A percentile compares a stretch with the other conserved stretches of the same genome.
These are phyloP conservation scores for Rhyzopertha dominica DNA, from an alignment of 1,140 invertebrate species.

Conservation along the genomic window DNA sequence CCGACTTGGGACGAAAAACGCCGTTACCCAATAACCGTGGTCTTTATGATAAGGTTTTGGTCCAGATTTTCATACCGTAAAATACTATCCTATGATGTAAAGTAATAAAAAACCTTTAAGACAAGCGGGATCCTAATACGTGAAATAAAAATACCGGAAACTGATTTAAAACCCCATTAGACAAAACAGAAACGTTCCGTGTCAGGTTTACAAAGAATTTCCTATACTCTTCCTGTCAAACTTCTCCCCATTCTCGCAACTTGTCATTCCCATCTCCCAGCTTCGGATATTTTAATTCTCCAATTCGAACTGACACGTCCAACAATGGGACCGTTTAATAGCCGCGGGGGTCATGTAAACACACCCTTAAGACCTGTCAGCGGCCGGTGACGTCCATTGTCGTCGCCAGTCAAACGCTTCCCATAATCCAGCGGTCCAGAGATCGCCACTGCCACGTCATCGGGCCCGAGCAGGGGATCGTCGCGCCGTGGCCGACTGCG, in stretches of 20 bases:
- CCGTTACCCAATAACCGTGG: too few species aligned
- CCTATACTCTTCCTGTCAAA: too few species aligned
- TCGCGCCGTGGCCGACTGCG: conserved; percentile 11
- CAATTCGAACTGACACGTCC: conserved; percentile 24
- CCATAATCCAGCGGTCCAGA: conserved; percentile 13
- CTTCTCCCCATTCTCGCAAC: conserved; percentile 3
- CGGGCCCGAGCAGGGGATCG: neutral
- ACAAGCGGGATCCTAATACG: too few species aligned
- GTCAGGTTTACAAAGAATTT: too few species aligned
- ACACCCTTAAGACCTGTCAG: conserved; percentile 34
- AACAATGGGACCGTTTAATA: conserved; percentile 32
- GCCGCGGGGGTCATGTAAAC: conserved; percentile 30
- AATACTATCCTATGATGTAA: too few species aligned
- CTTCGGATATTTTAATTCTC: conserved; percentile 15
- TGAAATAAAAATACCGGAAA: too few species aligned
- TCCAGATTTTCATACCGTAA: too few species aligned
- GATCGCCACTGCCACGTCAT: neutral
- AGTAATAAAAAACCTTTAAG: too few species aligned
- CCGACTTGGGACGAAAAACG: too few species aligned
- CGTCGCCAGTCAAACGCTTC: conserved; percentile 23
- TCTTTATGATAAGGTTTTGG: too few species aligned
- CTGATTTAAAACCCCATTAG: too few species aligned
- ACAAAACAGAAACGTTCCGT: too few species aligned
- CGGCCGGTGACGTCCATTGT: conserved; percentile 34
- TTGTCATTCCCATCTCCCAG: conserved; percentile 5